Conservation (phyloP, 1,140 invertebrate genomes). For the Lanistes nyassanus region DNA sequence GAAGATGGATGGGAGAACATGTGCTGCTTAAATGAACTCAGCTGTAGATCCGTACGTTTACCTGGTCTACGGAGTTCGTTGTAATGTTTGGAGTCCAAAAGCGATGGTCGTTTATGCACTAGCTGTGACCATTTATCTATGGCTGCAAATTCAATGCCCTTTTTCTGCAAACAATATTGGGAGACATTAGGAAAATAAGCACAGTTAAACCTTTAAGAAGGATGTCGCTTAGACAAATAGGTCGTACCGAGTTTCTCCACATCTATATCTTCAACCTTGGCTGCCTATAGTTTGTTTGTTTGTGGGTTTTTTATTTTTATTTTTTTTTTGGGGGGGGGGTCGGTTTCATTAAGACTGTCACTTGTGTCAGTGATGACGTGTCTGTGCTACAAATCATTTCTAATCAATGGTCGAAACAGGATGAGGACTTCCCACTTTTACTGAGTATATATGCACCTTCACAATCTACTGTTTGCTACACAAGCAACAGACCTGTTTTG, state of each 20-base stretch:
- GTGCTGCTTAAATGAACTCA: too few relatives aligned
- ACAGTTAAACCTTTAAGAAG: neutral
- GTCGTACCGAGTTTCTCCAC: too few relatives aligned
- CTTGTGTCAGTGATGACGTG: neutral
- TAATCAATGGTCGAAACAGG: neutral
- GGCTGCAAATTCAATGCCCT: slow-evolving; percentile 20
- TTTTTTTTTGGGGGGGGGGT: neutral
- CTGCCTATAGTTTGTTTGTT: too few relatives aligned
- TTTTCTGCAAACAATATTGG: neutral
- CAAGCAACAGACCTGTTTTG: slow-evolving; percentile 3
- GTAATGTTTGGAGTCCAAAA: neutral
- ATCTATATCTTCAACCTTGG: neutral
- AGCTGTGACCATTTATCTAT: slow-evolving; percentile 15
- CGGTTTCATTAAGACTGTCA: neutral
- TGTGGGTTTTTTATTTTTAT: neutral
- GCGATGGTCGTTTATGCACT: neutral
- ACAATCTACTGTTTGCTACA: neutral
- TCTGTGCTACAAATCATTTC: too few relatives aligned
- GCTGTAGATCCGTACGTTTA: neutral
- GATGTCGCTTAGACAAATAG: too few relatives aligned
- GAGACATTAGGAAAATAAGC: neutral
- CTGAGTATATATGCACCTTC: neutral
- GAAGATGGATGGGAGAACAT: too few relatives aligned
- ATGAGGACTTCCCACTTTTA: neutral
- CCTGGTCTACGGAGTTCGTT: neutral